Evolutionary conservation across 2,888 invertebrate species (phyloP), one percentile per base, ranked within the genome.

Genomic region (Euplexia lucipara): DNA sequence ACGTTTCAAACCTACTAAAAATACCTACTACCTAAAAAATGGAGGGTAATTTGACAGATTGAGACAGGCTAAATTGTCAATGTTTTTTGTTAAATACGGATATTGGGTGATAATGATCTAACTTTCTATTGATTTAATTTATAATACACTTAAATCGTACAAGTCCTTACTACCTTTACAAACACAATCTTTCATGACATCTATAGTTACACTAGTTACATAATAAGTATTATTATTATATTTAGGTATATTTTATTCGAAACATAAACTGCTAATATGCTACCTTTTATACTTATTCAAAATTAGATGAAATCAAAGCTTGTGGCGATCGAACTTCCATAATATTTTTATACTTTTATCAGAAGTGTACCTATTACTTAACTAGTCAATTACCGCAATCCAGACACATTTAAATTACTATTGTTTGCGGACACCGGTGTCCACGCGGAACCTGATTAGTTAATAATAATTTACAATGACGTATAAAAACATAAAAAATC

Each of bases 141-240:
- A 14, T 8, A 42, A 42, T 3, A 60, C 16, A 14, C 32, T 18
- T 14, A n/a, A 52, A 20, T 34, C 14, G 0, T 57, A 64, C 47
- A 70, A 75, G 35, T 52, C 42, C 47, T 61, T 60, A 49, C 34
- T 32, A 60, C 16, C 39, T 53, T 57, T 41, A 48, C 12, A 14
- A 54, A 75, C 75, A 69, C 62, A 22, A 37, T 71, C 32, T 57
- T 48, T 53, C 72, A 70, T 37, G 8, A 63, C 44, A 62, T 73
- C 26, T 37, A 59, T 77, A 76, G 77, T 48, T 57, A 70, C 75
- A 69, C 60, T 70, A 71, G 75, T 59, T 52, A 10, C 63, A 51
- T 76, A 60, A 48, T 60, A 58, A 8, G 51, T 76, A 51, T 54
- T 42, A 62, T 4, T 42, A 61, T 61, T 16, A 18, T 47, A 52